Evolutionary conservation across 2,797 vertebrate genomes (phyloP), one percentile per base, ranked within the genome.

Genomic region (Leptodactylus fallax): DNA sequence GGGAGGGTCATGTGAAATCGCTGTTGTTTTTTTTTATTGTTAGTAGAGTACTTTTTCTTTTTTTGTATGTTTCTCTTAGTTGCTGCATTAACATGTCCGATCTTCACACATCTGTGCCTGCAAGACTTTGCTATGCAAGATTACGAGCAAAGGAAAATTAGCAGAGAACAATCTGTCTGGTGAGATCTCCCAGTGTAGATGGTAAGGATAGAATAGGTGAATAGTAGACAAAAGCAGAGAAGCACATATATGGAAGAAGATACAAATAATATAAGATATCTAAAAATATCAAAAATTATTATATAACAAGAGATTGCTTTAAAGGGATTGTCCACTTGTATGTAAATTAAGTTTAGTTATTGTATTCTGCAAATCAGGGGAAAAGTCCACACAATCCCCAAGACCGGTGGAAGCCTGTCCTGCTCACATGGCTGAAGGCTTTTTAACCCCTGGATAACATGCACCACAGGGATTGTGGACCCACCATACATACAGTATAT

Each of bases 41-140:
- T 79, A 36, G 25, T 61, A 61, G 7, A n/a, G 19, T 74, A 19
- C 23, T 19, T 2, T 19, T n/a, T n/a, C n/a, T 45, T 81, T 19
- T 19, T 63, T 81, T 63, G 55, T 58, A 58, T n/a, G 36, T 49
- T 14, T 81, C 17, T 61, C 45, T 63, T 21, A 45, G 58, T 63
- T 7, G 12, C 36, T 80, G 36, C 27, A 61, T 81, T 63, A 14
- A 14, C 36, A 23, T 63, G 17, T 84, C 27, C 16, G 25, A 60
- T 17, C 79, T 47, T 45, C 17, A 58, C 25, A 7, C 51, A 27
- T 72, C 11, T 56, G 65, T 83, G 53, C 67, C 67, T 58, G 63
- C 51, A n/a, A 72, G 58, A 63, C 79, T 81, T 63, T 63, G 49
- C 53, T 83, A 83, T 83, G 65, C 16, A 83, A 58, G 81, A 72